Evolutionary conservation across 2,888 invertebrate species (phyloP).

Genomic region (Apotomis capreana): DNA sequence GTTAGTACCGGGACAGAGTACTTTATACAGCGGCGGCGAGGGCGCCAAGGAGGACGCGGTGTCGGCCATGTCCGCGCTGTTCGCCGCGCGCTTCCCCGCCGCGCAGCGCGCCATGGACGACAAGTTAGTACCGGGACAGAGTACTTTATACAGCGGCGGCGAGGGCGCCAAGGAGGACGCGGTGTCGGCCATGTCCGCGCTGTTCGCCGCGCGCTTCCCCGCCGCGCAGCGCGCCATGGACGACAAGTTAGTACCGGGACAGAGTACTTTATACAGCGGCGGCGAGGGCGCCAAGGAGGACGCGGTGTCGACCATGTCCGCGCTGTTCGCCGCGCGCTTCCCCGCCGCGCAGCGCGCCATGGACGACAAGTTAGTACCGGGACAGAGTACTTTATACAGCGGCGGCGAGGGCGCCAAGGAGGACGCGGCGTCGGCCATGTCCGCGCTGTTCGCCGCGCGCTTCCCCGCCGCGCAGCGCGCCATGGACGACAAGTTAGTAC

Average conservation of each 20-base stretch:
- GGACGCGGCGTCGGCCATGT: constrained; percentile 87
- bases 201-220: constrained; percentile 98
- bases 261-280: too few relatives aligned
- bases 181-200: constrained; percentile 89
- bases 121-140: constrained; percentile 77
- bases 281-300: constrained; percentile 72
- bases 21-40: too few relatives aligned
- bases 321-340: constrained; percentile 97
- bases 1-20: constrained; percentile 55
- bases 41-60: constrained; percentile 76
- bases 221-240: constrained; percentile 99
- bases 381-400: too few relatives aligned
- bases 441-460: constrained; percentile 95
- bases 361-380: constrained; percentile 89
- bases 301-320: constrained; percentile 88
- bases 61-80: constrained; percentile 92
- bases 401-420: constrained; percentile 70
- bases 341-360: constrained; percentile 99
- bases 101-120: constrained; percentile 99
- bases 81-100: constrained; percentile 98
- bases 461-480: constrained; percentile 99
- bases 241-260: constrained; percentile 83
- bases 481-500: constrained; percentile 92
- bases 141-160: too few relatives aligned
- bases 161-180: constrained; percentile 74